Evolutionary conservation across 2,113 vertebrate genomes (phyloP).

Genomic region (Dermatemys mawii): DNA sequence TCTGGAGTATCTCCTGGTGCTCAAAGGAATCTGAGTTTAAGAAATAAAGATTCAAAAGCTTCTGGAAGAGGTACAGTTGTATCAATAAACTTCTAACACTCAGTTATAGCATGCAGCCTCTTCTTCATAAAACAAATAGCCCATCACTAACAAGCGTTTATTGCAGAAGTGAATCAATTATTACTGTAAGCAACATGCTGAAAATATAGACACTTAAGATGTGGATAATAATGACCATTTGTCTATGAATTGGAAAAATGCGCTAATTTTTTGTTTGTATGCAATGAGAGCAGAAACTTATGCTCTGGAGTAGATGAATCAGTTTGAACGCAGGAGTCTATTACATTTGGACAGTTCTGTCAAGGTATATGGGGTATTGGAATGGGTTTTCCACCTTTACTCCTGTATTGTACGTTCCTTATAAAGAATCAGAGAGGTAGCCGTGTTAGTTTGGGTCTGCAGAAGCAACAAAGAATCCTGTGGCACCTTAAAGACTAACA

Average conservation of each 20-base stretch:
- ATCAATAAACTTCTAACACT: not conserved
- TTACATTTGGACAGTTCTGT: accelerated
- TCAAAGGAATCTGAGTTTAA: not conserved
- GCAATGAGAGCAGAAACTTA: not conserved
- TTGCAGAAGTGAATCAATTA: not conserved
- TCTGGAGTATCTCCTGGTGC: not conserved
- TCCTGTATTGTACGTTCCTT: not conserved
- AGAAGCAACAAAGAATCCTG: no score
- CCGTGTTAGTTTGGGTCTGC: no score
- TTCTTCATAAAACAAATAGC: not conserved
- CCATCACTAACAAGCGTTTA: not conserved
- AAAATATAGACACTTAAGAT: not conserved
- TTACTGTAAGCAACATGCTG: not conserved
- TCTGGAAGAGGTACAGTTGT: not conserved
- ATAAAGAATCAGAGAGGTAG: no score
- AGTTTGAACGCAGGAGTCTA: not conserved
- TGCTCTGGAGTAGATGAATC: not conserved
- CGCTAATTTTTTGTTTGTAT: not conserved
- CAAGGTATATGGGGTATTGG: accelerated
- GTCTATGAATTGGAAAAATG: not conserved
- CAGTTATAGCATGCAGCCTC: not conserved
- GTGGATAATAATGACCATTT: not conserved
- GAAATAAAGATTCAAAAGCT: accelerated
- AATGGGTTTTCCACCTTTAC: slow-evolving; percentile 53
- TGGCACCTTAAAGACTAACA: no score